Evolutionary conservation across 1,140 invertebrate species (phyloP), one percentile per base, ranked within the genome.

Genomic region (Halesus radiatus): DNA sequence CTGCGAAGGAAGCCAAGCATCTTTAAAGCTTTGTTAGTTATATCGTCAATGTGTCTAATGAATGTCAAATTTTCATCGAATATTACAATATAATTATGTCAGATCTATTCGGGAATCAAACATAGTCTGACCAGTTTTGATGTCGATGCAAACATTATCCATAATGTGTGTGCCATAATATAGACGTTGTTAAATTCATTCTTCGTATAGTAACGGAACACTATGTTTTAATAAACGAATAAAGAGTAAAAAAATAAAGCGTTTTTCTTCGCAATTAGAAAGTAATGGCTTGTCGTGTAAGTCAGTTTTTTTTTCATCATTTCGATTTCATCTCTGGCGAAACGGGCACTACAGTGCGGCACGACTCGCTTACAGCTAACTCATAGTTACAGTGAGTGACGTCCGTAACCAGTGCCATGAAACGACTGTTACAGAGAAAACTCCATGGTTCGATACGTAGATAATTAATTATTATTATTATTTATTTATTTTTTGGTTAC

Each of bases 271-370:
- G 50, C 52, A 72, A 72, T 72, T 72, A 72, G 68, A 72, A 72
- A 72, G 50, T 72, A 23, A 53, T 72, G 45, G 18, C 45, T 13
- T 53, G 20, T 18, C 32, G 66, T 50, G 66, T 29, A 16, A 72
- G 45, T 23, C 29, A 15, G n/a, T n/a, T 20, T 72, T 72, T 72
- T 70, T 72, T 72, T n/a, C 68, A 15, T 53, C 20, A 53, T 72
- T 72, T 72, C 68, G 68, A 72, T 72, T 72, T 72, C 68, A 52
- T 72, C 68, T 72, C 50, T 20, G 26, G 68, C 68, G 68, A 52
- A 72, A 72, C 68, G 37, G 10, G 8, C 52, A 5, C 26, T 15
- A 60, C 18, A 37, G 23, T 18, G 7, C 45, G 22, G 68, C 68
- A 72, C 68, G 68, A 72, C 68, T 72, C 7, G 32, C 1, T n/a